A percentile compares a stretch with the other conserved stretches of the same genome.
phyloP scores from a whole-genome alignment of 2,113 vertebrate species.

The Colius striatus region DNA sequence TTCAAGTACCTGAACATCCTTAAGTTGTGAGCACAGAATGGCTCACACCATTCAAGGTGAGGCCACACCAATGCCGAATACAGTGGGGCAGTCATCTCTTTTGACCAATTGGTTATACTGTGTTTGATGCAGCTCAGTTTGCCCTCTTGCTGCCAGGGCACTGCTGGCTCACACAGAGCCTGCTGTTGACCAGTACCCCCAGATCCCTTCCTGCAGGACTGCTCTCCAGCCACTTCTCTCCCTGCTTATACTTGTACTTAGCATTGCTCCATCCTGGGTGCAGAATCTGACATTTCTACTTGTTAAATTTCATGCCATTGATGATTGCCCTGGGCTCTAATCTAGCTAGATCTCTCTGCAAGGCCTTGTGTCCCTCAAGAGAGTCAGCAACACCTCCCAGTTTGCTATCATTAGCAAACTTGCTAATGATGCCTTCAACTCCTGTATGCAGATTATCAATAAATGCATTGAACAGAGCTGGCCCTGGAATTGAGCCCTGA shows the following conservation, averaged over 20 bases:
- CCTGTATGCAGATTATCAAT: background rate
- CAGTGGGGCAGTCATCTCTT: no score
- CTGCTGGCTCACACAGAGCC: background rate
- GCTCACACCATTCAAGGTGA: background rate
- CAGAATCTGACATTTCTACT: background rate
- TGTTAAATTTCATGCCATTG: background rate
- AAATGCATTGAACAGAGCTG: background rate
- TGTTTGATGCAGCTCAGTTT: background rate
- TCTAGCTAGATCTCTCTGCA: background rate
- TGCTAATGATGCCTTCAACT: background rate
- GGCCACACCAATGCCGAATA: background rate
- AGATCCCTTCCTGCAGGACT: background rate
- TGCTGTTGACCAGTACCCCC: background rate
- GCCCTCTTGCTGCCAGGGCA: background rate
- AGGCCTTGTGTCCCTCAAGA: background rate
- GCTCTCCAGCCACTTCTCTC: background rate
- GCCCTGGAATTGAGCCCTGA: background rate
- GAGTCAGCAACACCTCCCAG: background rate
- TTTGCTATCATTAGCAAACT: background rate
- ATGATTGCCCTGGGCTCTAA: background rate
- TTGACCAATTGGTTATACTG: background rate
- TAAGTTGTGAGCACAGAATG: background rate
- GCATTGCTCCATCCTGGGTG: background rate
- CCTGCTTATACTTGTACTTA: background rate
- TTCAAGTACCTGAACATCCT: background rate